Evolutionary conservation across 2,888 invertebrate species (phyloP).

Genomic region (Epirrhoe alternata): DNA sequence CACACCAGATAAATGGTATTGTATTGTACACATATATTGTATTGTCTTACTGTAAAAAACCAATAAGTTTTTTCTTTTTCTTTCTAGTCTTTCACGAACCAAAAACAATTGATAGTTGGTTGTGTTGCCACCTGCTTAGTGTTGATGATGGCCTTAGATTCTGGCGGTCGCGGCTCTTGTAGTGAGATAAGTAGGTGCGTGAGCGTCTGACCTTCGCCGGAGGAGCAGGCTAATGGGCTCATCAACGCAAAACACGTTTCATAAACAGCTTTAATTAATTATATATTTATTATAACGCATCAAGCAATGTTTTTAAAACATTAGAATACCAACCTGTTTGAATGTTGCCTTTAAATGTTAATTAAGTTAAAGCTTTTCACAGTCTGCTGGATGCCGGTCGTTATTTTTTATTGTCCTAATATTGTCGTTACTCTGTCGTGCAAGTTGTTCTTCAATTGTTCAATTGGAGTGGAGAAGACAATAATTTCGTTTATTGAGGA

Average conservation of each 20-base stretch:
- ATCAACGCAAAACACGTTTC: constrained; percentile 67
- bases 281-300: constrained; percentile 56
- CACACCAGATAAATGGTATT: too few species aligned
- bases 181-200: constrained; percentile 61
- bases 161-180: constrained; percentile 48
- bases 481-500: constrained; percentile 50
- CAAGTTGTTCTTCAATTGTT: constrained; percentile 49
- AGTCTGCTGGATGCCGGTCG: constrained; percentile 34
- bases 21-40: too few species aligned
- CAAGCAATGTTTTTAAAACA: constrained; percentile 45
- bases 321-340: constrained; percentile 42
- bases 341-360: constrained; percentile 44
- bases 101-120: neutral
- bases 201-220: constrained; percentile 72
- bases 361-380: constrained; percentile 38
- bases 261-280: constrained; percentile 62
- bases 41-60: too few species aligned
- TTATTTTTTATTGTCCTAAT: constrained; percentile 41
- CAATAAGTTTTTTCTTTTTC: too few species aligned
- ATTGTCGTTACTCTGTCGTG: constrained; percentile 34
- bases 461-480: constrained; percentile 48
- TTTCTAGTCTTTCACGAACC: neutral
- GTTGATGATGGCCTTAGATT: constrained; percentile 20
- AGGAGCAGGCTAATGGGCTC: constrained; percentile 71
- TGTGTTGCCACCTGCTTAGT: neutral